A percentile compares a stretch with the other conserved stretches of the same genome.
Conservation (phyloP, 2,113 vertebrate species). For the Speoplatyrhinus poulsoni region DNA sequence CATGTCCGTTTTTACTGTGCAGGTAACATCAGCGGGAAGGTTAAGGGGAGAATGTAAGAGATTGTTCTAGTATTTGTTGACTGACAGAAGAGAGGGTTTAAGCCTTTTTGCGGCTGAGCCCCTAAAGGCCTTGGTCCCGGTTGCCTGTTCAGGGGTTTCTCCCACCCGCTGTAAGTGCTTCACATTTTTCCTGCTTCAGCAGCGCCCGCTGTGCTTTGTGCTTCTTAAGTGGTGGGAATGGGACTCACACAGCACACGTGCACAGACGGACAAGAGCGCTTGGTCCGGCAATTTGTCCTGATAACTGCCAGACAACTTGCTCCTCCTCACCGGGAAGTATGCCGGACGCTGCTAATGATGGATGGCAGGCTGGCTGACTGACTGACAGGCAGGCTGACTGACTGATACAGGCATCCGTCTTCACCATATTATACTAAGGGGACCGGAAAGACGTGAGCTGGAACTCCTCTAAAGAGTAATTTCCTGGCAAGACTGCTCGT, state of each 20-base stretch:
- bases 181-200: no score
- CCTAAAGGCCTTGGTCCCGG: background rate
- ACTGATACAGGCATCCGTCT: slow-evolving; percentile 15
- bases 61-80: background rate
- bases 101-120: slow-evolving; percentile 16
- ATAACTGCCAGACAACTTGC: slow-evolving; percentile 75
- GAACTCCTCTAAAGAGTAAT: slow-evolving; percentile 22
- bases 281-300: slow-evolving; percentile 62
- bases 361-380: slow-evolving; percentile 32
- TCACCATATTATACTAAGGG: slow-evolving; percentile 23
- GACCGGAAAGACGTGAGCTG: slow-evolving; percentile 39
- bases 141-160: background rate
- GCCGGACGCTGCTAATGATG: slow-evolving; percentile 7
- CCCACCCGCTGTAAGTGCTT: background rate
- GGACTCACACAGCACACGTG: slow-evolving; percentile 30
- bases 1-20: background rate
- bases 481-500: slow-evolving; percentile 44
- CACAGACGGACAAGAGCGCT: slow-evolving; percentile 41
- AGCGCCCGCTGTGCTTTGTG: no score
- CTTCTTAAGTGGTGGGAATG: no score
- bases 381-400: slow-evolving; percentile 27
- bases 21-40: slow-evolving; percentile 25
- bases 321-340: slow-evolving; percentile 4
- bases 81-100: slow-evolving; percentile 19
- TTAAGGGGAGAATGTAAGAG: background rate